A percentile compares a stretch with the other conserved stretches of the same genome.
These are phyloP conservation scores for Rhopalosiphum padi DNA, from an alignment of 1,140 invertebrate species.

Conservation along the genomic window DNA sequence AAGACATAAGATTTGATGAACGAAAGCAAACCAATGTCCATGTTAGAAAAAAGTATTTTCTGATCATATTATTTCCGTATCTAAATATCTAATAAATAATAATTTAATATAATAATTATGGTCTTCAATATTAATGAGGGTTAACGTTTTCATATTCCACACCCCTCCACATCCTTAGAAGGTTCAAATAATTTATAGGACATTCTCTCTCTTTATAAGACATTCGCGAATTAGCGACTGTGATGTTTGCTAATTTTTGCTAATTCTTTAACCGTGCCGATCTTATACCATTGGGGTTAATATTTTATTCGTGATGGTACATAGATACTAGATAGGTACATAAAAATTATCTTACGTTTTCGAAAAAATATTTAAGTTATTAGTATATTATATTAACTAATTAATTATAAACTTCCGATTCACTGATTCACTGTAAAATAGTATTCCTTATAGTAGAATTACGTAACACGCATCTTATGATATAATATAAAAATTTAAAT, in stretches of 20 bases:
- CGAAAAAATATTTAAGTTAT: background rate
- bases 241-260: background rate
- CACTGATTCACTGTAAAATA: background rate
- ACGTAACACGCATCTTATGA: background rate
- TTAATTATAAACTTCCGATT: background rate
- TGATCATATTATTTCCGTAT: background rate
- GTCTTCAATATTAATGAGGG: background rate
- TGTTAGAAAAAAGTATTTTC: background rate
- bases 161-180: too few relatives aligned
- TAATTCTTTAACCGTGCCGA: background rate
- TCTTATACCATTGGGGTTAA: background rate
- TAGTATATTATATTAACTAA: background rate
- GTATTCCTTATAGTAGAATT: background rate
- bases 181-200: background rate
- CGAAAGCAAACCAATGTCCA: background rate
- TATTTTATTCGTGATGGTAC: background rate
- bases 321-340: background rate
- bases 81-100: background rate
- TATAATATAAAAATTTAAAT: background rate
- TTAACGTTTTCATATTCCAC: background rate
- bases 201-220: background rate
- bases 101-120: background rate
- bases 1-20: background rate
- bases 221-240: background rate
- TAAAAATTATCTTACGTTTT: background rate